Evolutionary conservation across 2,113 vertebrate species (phyloP), one percentile per base, ranked within the genome.

Genomic region (Perognathus longimembris): DNA sequence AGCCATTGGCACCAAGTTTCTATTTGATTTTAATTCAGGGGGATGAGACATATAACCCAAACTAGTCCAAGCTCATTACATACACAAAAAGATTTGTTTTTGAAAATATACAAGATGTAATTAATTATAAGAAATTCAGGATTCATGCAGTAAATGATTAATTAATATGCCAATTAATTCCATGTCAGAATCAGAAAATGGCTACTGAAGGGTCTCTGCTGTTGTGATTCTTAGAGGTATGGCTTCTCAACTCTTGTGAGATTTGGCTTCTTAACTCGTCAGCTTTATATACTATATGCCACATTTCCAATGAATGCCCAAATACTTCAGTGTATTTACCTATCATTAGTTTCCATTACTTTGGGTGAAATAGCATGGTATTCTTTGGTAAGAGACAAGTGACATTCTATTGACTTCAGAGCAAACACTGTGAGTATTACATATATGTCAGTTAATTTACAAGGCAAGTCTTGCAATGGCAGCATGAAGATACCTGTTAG

Each of bases 121-220:
- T 54, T 4, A 54, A 54, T 54, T 54, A 54, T 54, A 54, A 54
- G 12, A 54, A 54, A 54, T 54, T 54, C 50, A 20, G 50, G 50
- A 54, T 54, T 54, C 15, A 54, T 54, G 50, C 12, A 54, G 50
- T 54, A 79, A 59, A 67, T 61, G n/a, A 77, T 6, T 69, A n/a
- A 50, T 76, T 34, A 79, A 66, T 67, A 73, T 84, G 40, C 28
- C 81, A 66, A 64, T 90, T 88, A 50, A 84, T 88, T 84, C 7
- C 22, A 4, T 26, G 24, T 57, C 66, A 92, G 30, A 88, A 77
- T 57, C 75, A 64, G 63, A 73, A 81, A 64, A 32, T 69, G 59
- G 45, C 12, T 59, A 75, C 66, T 80, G 24, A 80, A 20, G 12
- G 54, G 4, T 83, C 17, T 1, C 5, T 85, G n/a, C 12, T 67